These are phyloP conservation scores for Equus przewalskii DNA, from an alignment of 2,113 vertebrate species.

Conservation along the genomic window DNA sequence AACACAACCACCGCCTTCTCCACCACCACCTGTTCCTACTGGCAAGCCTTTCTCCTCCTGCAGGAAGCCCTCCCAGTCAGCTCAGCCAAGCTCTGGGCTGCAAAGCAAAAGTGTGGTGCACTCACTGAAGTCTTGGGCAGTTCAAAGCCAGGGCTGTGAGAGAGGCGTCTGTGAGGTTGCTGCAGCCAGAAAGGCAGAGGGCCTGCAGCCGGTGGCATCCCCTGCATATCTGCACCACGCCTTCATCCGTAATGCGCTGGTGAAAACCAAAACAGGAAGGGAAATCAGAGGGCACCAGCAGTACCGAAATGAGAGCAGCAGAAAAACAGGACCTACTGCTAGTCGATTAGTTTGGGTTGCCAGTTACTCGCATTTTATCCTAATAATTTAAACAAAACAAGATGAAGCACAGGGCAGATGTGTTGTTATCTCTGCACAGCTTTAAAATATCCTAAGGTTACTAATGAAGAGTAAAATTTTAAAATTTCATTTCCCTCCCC, in stretches of 20 bases:
- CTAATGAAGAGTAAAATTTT: background rate
- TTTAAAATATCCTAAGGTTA: background rate
- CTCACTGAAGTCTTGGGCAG: slow-evolving; percentile 96
- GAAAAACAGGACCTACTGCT: background rate
- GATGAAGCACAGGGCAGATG: background rate
- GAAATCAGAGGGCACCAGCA: background rate
- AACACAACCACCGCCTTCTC: background rate
- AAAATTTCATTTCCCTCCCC: background rate
- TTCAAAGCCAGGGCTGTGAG: slow-evolving; percentile 95
- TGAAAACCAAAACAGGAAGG: background rate
- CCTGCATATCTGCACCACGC: slow-evolving; percentile 93
- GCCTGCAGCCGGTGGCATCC: slow-evolving; percentile 95
- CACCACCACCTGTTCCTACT: background rate
- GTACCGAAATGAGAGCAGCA: too few relatives aligned
- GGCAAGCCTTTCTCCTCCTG: background rate
- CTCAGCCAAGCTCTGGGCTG: background rate
- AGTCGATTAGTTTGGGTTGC: fast-evolving
- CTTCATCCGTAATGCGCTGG: slow-evolving; percentile 95
- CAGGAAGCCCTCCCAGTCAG: background rate
- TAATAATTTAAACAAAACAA: background rate
- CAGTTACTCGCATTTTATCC: background rate
- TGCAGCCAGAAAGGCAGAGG: slow-evolving; percentile 95
- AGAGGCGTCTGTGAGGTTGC: slow-evolving; percentile 95
- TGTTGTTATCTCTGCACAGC: background rate
- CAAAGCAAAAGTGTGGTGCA: slow-evolving; percentile 12